Conservation (phyloP, 2,888 invertebrate species). For the Hipparchia semele region DNA sequence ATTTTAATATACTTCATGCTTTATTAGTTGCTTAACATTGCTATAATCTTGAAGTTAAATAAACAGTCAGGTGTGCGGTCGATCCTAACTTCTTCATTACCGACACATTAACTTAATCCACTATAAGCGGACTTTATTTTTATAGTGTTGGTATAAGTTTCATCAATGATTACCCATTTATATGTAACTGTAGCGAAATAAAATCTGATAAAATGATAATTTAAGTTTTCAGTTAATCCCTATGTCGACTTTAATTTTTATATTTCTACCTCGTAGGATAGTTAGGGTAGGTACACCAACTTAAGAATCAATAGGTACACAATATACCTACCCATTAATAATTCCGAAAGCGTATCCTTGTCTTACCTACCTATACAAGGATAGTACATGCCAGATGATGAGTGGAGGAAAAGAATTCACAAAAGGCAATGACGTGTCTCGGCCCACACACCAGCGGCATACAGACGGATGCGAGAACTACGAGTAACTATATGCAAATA, state of each 20-base stretch:
- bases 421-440: constrained; percentile 77
- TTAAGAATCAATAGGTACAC: too few relatives aligned
- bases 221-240: background rate
- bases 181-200: background rate
- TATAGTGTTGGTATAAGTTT: background rate
- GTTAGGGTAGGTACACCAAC: too few relatives aligned
- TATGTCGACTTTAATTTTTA: too few relatives aligned
- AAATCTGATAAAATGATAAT: background rate
- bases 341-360: constrained; percentile 4
- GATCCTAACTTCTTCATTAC: background rate
- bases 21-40: background rate
- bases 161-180: background rate
- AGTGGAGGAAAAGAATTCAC: constrained; percentile 33
- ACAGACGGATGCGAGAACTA: constrained; percentile 62
- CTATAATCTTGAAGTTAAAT: too few relatives aligned
- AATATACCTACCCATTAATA: background rate
- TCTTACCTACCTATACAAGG: constrained; percentile 3
- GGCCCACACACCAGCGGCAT: constrained; percentile 54
- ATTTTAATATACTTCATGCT: constrained; percentile 11
- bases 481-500: constrained; percentile 62
- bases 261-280: too few relatives aligned
- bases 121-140: too few relatives aligned
- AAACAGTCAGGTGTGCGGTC: background rate
- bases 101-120: too few relatives aligned
- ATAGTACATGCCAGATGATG: constrained; percentile 15